Conservation (phyloP, 2,797 vertebrate genomes). For the Sebastes baramenuke region DNA sequence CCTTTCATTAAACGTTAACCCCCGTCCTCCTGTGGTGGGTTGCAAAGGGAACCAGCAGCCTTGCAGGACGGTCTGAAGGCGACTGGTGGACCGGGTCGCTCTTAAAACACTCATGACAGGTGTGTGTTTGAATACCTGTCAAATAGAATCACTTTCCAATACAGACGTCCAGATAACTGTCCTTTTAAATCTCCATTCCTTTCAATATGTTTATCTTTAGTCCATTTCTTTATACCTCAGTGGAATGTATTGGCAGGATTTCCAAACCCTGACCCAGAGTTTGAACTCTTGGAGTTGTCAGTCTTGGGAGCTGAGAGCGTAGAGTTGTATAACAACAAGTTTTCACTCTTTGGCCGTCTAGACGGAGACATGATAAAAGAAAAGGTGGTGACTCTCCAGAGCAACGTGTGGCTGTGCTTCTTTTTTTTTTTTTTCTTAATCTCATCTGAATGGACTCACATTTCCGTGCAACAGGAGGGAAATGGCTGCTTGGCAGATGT, state of each 20-base stretch:
- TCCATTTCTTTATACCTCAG: slow-evolving; percentile 22
- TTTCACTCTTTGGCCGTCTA: neutral
- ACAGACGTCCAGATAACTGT: slow-evolving; percentile 17
- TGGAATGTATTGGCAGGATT: slow-evolving; percentile 60
- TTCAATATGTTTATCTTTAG: slow-evolving; percentile 33
- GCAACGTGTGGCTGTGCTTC: slow-evolving; percentile 49
- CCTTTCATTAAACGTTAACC: slow-evolving; percentile 69
- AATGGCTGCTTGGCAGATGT: slow-evolving; percentile 79
- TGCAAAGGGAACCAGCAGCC: slow-evolving; percentile 14
- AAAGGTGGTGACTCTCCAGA: slow-evolving; percentile 42
- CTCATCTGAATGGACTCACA: slow-evolving; percentile 61
- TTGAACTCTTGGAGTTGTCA: slow-evolving; percentile 51
- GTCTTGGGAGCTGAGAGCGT: slow-evolving; percentile 14
- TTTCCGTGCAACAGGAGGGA: slow-evolving; percentile 47
- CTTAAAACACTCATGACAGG: slow-evolving; percentile 36
- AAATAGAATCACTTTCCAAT: slow-evolving; percentile 5
- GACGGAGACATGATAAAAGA: slow-evolving; percentile 34
- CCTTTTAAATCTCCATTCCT: slow-evolving; percentile 10
- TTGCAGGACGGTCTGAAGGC: slow-evolving; percentile 30
- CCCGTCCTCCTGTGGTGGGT: slow-evolving; percentile 23
- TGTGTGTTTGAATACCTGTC: slow-evolving; percentile 38
- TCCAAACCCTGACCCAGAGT: slow-evolving; percentile 41
- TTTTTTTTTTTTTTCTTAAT: slow-evolving; percentile 11
- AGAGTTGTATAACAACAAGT: slow-evolving; percentile 33
- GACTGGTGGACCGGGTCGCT: slow-evolving; percentile 15